These are phyloP conservation scores for Cervus canadensis DNA, from an alignment of 2,113 vertebrate species.

Conservation along the genomic window DNA sequence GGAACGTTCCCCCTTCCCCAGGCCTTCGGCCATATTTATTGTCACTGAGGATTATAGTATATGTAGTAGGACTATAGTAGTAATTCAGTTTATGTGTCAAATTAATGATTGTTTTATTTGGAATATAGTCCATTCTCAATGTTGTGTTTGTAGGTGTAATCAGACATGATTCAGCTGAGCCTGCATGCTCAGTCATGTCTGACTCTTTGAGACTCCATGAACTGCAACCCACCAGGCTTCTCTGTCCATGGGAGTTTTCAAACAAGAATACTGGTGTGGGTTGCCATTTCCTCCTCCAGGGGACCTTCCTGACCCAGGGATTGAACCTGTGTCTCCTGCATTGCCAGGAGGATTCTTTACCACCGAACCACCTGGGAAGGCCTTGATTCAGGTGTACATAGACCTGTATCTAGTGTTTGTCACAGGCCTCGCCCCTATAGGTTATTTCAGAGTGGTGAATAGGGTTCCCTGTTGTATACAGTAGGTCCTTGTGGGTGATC, in stretches of 20 bases:
- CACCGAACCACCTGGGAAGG: background rate
- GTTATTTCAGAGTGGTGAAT: background rate
- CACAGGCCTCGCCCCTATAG: background rate
- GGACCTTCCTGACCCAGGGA: background rate
- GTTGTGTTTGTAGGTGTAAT: background rate
- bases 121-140: background rate
- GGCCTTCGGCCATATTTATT: background rate
- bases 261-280: background rate
- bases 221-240: background rate
- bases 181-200: background rate
- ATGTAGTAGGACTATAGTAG: background rate
- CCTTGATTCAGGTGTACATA: background rate
- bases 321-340: background rate
- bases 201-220: background rate
- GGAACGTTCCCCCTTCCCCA: background rate
- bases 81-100: background rate
- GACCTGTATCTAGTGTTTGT: background rate
- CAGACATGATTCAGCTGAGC: background rate
- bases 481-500: background rate
- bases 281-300: background rate
- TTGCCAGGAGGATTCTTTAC: background rate
- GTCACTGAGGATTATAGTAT: background rate
- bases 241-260: background rate
- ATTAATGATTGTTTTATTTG: background rate
- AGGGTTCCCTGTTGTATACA: background rate